These are phyloP conservation scores for Alligator sinensis DNA, from an alignment of 2,113 vertebrate genomes.

Conservation along the genomic window DNA sequence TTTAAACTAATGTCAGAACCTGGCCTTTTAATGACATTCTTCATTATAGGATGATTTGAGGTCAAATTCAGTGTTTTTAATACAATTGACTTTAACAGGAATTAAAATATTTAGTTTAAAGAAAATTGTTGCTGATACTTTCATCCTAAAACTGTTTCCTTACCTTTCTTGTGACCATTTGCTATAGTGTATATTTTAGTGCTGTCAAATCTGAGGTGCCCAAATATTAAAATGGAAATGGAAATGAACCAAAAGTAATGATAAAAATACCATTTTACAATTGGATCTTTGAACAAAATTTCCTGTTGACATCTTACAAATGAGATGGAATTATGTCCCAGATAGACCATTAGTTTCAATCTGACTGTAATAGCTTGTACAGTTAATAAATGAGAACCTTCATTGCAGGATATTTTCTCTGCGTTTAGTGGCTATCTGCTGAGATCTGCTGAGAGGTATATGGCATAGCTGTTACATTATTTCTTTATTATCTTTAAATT, in stretches of 20 bases:
- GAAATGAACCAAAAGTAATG: background rate
- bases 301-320: background rate
- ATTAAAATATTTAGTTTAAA: background rate
- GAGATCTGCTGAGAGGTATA: background rate
- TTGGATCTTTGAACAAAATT: background rate
- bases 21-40: background rate
- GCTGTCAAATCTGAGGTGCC: background rate
- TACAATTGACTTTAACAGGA: background rate
- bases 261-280: background rate
- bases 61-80: background rate
- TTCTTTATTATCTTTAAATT: slow-evolving; percentile 14
- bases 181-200: background rate
- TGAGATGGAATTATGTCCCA: background rate
- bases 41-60: background rate
- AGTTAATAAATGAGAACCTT: slow-evolving; percentile 36
- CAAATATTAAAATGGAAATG: background rate
- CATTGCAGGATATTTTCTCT: background rate
- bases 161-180: background rate
- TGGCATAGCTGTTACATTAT: background rate
- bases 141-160: background rate
- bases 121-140: background rate
- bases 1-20: background rate
- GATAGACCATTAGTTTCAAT: background rate
- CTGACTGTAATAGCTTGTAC: background rate
- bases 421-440: background rate